A percentile compares a stretch with the other conserved stretches of the same genome.
Conservation (phyloP, 2,113 vertebrate species). For the Amia ocellicauda region DNA sequence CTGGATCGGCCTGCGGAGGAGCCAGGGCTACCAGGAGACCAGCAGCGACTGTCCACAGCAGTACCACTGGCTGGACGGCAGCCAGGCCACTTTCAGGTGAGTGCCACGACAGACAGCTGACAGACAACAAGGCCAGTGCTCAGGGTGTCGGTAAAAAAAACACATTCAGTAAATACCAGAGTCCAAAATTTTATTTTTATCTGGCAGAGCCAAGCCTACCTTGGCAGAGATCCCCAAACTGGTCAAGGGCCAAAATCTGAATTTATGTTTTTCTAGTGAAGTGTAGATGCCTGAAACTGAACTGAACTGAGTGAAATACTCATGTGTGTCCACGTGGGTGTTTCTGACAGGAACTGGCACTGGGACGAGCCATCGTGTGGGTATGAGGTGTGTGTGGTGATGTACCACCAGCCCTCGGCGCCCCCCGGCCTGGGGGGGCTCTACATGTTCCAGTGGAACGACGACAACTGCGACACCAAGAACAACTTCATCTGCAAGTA, state of each 20-base stretch:
- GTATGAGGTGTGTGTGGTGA: constrained; percentile 82
- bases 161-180: no score
- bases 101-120: constrained; percentile 16
- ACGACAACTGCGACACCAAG: constrained; percentile 83
- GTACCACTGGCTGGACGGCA: constrained; percentile 85
- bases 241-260: no score
- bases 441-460: constrained; percentile 88
- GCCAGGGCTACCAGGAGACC: constrained; percentile 57
- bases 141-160: no score
- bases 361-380: constrained; percentile 88
- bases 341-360: constrained; percentile 83
- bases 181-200: no score
- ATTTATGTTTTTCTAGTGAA: no score
- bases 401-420: constrained; percentile 81
- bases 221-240: no score
- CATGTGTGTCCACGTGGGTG: no score
- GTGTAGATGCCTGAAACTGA: no score
- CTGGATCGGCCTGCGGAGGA: constrained; percentile 88
- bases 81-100: constrained; percentile 76
- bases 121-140: no score
- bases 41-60: constrained; percentile 65
- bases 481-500: constrained; percentile 99
- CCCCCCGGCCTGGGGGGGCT: constrained; percentile 64
- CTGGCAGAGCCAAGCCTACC: no score
- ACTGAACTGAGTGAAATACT: no score